Percentiles rank a stretch among this genome's conserved stretches.
These are phyloP conservation scores for Nothobranchius furzeri DNA, from an alignment of 2,113 vertebrate species.

Conservation along the genomic window DNA sequence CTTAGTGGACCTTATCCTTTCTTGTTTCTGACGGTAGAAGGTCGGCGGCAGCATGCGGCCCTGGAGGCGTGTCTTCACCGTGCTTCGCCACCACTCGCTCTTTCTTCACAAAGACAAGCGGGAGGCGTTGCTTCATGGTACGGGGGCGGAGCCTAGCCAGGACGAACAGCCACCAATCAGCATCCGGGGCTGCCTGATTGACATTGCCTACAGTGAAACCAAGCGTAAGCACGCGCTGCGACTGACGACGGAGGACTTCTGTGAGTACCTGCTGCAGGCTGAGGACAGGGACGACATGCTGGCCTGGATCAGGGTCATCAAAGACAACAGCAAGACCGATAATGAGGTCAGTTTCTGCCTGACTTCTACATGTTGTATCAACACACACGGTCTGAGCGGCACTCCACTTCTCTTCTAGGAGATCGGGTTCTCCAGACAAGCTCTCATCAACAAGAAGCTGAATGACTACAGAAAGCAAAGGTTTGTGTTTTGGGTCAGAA, in stretches of 20 bases:
- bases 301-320: constrained; percentile 94
- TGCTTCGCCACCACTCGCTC: constrained; percentile 88
- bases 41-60: constrained; percentile 90
- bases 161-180: constrained; percentile 92
- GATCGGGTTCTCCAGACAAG: constrained; percentile 91
- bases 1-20: no score
- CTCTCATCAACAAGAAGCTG: constrained; percentile 97
- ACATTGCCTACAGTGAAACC: constrained; percentile 98
- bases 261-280: constrained; percentile 98
- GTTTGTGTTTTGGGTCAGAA: constrained; percentile 44
- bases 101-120: constrained; percentile 95
- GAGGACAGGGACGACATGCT: constrained; percentile 97
- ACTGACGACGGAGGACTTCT: constrained; percentile 97
- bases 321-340: constrained; percentile 95
- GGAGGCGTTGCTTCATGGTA: constrained; percentile 83
- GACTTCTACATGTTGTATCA: background rate
- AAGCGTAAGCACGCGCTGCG: constrained; percentile 95
- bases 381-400: background rate
- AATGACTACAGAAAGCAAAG: constrained; percentile 93
- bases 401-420: constrained; percentile 75
- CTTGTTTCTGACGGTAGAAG: constrained; percentile 76
- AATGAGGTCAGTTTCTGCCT: constrained; percentile 84
- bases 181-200: constrained; percentile 93
- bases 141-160: constrained; percentile 72
- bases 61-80: constrained; percentile 92